Conservation (phyloP, 2,113 vertebrate species). For the human (Homo sapiens) region DNA sequence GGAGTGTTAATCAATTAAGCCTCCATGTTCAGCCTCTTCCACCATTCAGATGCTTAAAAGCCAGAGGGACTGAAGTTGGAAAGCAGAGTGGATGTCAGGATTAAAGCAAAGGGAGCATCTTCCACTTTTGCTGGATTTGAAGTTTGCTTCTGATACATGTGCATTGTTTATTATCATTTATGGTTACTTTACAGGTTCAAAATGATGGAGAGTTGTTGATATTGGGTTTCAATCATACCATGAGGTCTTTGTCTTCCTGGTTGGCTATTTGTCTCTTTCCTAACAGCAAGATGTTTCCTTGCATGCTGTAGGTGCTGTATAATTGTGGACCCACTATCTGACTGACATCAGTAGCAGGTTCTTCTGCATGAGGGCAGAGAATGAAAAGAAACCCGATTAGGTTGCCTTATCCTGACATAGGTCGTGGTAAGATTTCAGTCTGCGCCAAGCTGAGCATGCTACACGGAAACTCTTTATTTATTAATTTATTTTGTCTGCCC, state of each 20-base stretch:
- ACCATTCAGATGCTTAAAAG: background rate
- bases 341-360: background rate
- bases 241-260: background rate
- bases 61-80: background rate
- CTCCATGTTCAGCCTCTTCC: background rate
- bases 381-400: background rate
- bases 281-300: background rate
- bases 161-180: background rate
- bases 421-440: background rate
- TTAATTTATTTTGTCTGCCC: slow-evolving; percentile 59
- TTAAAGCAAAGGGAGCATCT: background rate
- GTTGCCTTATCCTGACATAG: background rate
- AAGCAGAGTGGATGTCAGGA: background rate
- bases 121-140: background rate
- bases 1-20: background rate
- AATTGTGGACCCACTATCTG: background rate
- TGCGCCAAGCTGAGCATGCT: background rate
- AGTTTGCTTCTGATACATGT: background rate
- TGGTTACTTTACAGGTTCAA: background rate
- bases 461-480: slow-evolving; percentile 32
- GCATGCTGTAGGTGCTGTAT: background rate
- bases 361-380: background rate
- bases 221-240: background rate
- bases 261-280: background rate
- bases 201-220: background rate